Percentiles rank a stretch among this genome's conserved stretches.
phyloP scores from a whole-genome alignment of 2,797 vertebrate species.

The Tolypeutes matacus region DNA sequence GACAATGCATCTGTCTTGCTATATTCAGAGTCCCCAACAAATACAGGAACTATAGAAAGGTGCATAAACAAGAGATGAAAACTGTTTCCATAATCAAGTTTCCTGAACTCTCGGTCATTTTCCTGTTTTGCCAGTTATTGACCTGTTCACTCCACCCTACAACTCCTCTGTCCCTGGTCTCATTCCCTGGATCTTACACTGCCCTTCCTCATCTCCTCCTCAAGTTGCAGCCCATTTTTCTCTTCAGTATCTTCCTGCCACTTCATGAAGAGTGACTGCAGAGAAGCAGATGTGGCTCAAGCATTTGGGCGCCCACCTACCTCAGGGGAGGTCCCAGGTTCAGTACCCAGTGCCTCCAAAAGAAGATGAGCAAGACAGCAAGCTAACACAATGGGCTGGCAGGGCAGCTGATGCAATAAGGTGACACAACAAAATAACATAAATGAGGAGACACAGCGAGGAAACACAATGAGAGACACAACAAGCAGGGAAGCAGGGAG shows the following conservation, averaged over 20 bases:
- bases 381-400: too few relatives aligned
- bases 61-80: constrained; percentile 11
- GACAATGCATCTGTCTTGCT: background rate
- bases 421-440: too few relatives aligned
- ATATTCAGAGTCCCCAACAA: background rate
- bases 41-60: background rate
- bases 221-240: constrained; percentile 37
- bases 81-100: background rate
- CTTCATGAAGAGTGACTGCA: constrained; percentile 8
- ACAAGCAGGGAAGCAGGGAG: too few relatives aligned
- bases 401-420: too few relatives aligned
- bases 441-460: too few relatives aligned
- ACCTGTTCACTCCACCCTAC: background rate
- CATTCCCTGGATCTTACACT: constrained; percentile 38
- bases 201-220: background rate
- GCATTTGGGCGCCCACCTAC: too few relatives aligned
- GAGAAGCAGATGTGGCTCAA: too few relatives aligned
- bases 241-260: constrained; percentile 3
- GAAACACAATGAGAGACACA: too few relatives aligned
- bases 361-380: too few relatives aligned
- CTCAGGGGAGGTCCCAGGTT: too few relatives aligned
- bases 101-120: constrained; percentile 31
- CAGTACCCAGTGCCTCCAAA: too few relatives aligned
- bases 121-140: background rate
- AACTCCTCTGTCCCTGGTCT: background rate